Percentiles rank a stretch among this genome's conserved stretches.
Evolutionary conservation across 2,888 invertebrate species (phyloP).

Genomic region (Alsophila aescularia): DNA sequence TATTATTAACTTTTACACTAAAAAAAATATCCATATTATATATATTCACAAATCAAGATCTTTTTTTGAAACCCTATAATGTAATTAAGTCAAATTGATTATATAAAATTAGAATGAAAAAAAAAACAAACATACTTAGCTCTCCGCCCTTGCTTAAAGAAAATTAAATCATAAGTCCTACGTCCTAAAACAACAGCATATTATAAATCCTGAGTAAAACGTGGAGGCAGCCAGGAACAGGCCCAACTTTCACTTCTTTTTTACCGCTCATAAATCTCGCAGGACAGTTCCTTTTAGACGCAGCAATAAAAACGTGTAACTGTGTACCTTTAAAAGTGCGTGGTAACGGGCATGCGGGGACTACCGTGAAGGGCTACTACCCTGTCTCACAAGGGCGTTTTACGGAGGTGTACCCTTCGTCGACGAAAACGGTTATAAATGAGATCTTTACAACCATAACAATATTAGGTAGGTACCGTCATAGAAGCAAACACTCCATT

Average conservation of each 20-base stretch:
- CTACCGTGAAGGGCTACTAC: constrained; percentile 4
- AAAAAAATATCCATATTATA: too few species aligned
- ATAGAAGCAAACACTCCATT: too few species aligned
- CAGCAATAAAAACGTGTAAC: constrained; percentile 20
- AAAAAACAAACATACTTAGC: background rate
- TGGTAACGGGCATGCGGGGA: constrained; percentile 1
- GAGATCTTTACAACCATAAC: too few species aligned
- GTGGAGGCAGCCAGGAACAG: constrained; percentile 3
- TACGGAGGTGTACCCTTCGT: too few species aligned
- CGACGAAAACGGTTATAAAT: too few species aligned
- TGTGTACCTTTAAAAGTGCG: constrained; percentile 18
- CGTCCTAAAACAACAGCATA: constrained; percentile 19
- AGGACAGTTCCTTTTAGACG: constrained; percentile 26
- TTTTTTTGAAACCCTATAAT: too few species aligned
- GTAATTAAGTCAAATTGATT: too few species aligned
- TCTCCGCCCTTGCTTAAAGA: background rate
- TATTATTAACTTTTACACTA: too few species aligned
- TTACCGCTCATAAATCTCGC: constrained; percentile 28
- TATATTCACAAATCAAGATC: too few species aligned
- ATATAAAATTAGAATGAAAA: background rate
- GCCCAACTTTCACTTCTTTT: constrained; percentile 9
- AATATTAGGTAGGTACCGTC: too few species aligned
- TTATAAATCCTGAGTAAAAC: constrained; percentile 11
- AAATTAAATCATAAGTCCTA: background rate
- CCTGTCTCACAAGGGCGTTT: too few species aligned